Base-by-base conservation (phyloP, 1,140 invertebrate species). In the Dolichoris vasculosae region DNA sequence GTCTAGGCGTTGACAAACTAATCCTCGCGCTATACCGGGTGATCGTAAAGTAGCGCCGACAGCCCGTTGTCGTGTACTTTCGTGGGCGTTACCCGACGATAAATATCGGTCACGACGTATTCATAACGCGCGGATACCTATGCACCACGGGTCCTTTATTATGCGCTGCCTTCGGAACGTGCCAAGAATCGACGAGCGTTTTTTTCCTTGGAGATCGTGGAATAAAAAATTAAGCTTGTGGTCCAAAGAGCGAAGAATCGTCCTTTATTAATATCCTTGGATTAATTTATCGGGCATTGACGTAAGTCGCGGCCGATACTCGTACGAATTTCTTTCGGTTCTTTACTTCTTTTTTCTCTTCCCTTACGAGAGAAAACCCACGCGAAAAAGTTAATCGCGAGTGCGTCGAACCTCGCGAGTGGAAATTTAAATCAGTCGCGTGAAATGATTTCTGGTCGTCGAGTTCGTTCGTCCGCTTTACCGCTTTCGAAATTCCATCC, bases 1-100 rank as follows among this genome's bases (percentile, higher is more conserved):
- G 87, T 89, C 87, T 88, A 85, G 88, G 90, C 90, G 90, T 91
- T 92, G 92, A 92, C 92, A 92, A 92, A 92, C 90, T 92, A 93
- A 93, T 92, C 90, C 91, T 89, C 88, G 86, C 87, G 89, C 84
- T 89, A 89, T 90, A 89, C 89, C 89, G 88, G 89, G 89, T 90
- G 90, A 90, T 91, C 89, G 90, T 91, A 91, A 91, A 92, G 88
- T 89, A 90, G 79, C 89, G 89, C 87, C 90, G 90, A 90, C 91
- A 91, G 89, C 87, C 80, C 83, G 86, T 89, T 88, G 88, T 90
- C 89, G 88, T 84, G 80, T 88, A 89, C 87, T 91, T 91, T 91
- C 89, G 91, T 92, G 88, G 90, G 88, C 89, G 90, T 89, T 87
- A 87, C 87, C 85, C 69, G 63, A 86, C 83, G 89, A 91, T 91